A percentile compares a stretch with the other conserved stretches of the same genome.
Evolutionary conservation across 2,797 vertebrate species (phyloP).

Genomic region (Cacajao melanocephalus): DNA sequence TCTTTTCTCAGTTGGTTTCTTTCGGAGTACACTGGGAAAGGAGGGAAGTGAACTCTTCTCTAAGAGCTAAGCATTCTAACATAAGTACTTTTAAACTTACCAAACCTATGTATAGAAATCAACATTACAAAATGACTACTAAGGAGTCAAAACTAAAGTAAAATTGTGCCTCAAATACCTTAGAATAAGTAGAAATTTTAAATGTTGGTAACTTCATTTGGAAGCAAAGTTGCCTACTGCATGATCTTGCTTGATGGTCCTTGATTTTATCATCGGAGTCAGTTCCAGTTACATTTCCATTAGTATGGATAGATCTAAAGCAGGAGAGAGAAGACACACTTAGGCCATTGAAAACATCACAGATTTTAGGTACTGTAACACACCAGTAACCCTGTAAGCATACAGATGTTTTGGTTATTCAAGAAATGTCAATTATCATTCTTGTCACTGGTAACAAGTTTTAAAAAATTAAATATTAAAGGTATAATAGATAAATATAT

Average conservation of each 20-base stretch:
- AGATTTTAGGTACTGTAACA: constrained; percentile 21
- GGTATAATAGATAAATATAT: background rate
- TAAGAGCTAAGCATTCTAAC: background rate
- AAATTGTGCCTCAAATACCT: constrained; percentile 65
- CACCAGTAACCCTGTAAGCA: background rate
- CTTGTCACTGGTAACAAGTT: background rate
- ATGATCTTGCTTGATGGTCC: constrained; percentile 64
- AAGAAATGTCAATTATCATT: constrained; percentile 43
- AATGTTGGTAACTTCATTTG: constrained; percentile 69
- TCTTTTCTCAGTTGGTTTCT: background rate
- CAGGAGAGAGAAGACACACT: constrained; percentile 55
- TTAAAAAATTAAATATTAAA: constrained; percentile 29
- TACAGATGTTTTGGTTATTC: background rate
- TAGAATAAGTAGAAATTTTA: constrained; percentile 63
- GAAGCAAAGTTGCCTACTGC: constrained; percentile 62
- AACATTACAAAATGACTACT: constrained; percentile 42
- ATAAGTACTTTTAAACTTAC: constrained; percentile 43
- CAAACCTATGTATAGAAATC: constrained; percentile 29
- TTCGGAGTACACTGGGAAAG: background rate
- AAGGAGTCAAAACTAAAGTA: constrained; percentile 43
- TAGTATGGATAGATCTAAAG: constrained; percentile 63
- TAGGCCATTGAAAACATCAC: constrained; percentile 34
- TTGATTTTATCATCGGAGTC: constrained; percentile 60
- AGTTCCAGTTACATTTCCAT: constrained; percentile 68
- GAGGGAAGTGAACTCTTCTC: background rate